Base-by-base conservation (phyloP, 2,797 vertebrate species). In the Pseudochromis fuscus region DNA sequence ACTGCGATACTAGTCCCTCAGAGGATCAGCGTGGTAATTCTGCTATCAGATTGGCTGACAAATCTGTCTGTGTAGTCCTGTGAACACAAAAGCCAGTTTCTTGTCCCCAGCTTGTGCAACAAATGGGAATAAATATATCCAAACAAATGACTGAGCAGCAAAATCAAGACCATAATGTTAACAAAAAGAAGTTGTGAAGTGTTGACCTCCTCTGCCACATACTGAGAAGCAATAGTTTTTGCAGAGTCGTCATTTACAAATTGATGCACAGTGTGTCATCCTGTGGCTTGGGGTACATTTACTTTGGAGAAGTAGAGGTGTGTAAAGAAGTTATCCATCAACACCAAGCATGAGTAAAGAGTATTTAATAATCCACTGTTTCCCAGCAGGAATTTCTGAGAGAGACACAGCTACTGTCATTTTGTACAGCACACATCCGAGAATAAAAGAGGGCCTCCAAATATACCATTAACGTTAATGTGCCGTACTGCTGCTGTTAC, bases 401-500 rank as follows among this genome's bases (percentile, higher is more conserved):
- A 38, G n/a, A n/a, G n/a, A 38, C 37, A 3, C 37, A 38, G 42
- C 19, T 4, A 23, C 4, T 45, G 9, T 45, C 44, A 23, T 2
- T 15, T 11, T 11, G 40, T 23, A 45, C 7, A 11, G 4, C 4
- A 45, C 10, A 4, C 19, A 2, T 21, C 0, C 9, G 21, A 21
- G 19, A 42, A 9, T 42, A 42, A 27, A 7, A 4, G 7, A 63
- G 1, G 5, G 42, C 5, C 42, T 21, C 42, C 4, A 45, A 19
- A 42, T 18, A 16, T 42, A 42, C 4, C 10, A 33, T 21, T 0
- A 3, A 3, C 18, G 16, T 24, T 4, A 19, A 16, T 23, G 4
- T 19, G 40, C 28, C 19, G 33, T 44, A 0, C 4, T 6, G 11
- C 5, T 27, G 1, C 10, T 16, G 65, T 89, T 95, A 98, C 97